Base-by-base conservation (phyloP, 2,888 invertebrate species). In the Phasia obesa region DNA sequence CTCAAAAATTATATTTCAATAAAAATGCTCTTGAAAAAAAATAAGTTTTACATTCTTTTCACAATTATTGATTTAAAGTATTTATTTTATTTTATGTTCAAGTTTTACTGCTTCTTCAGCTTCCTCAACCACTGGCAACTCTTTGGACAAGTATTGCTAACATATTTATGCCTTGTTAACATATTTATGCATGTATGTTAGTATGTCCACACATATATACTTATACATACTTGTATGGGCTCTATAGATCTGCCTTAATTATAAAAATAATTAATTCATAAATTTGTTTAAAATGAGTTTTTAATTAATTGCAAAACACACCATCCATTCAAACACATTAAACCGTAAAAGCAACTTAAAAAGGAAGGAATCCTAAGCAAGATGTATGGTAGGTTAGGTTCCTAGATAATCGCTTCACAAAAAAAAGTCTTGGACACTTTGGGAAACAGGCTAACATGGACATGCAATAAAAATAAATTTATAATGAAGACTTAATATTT, bases 241-340 rank as follows among this genome's bases (percentile, higher is more conserved):
- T 27, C 53, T 21, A 31, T 7, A 31, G 9, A 15, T 15, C 15
- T 49, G 53, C 13, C 55, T 44, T 64, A 44, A 62, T 62, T 19
- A 31, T 17, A 38, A 74, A 44, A 75, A 69, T 51, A 65, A 35
- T 55, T 55, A 67, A 76, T 81, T 70, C 76, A 77, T 81, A 81
- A 81, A 69, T 81, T 76, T 71, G 55, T 49, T 71, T 47, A 17
- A 71, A 76, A 76, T 76, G 53, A 25, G 35, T 64, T 81, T 76
- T 81, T 71, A 81, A 77, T 73, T 71, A 77, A 62, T 73, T 71
- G 60, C 0, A 49, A 9, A 57, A 17, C 7, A 47, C 15, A 19
- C 31, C 47, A n/a, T 23, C 7, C 5, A 38, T 15, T 38, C 21
- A 15, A 38, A 1, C 9, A 60, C 15, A n/a, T n/a, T n/a, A n/a